Conservation (phyloP, 2,888 invertebrate genomes). For the Pachydiplax longipennis region DNA sequence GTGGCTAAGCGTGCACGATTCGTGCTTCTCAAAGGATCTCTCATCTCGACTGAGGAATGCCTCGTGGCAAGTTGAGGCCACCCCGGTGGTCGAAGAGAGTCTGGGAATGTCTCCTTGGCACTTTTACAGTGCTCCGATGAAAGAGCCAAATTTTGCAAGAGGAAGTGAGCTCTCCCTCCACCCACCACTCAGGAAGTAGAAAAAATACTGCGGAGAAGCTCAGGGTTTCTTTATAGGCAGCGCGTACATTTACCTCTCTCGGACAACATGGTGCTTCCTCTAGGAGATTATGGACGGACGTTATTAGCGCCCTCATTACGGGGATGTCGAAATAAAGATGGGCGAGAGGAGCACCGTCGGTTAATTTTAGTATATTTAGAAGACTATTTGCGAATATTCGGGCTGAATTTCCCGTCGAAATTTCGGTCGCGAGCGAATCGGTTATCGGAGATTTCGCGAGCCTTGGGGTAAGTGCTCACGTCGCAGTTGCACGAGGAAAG, state of each 20-base stretch:
- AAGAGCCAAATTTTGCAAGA: background rate
- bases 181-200: background rate
- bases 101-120: background rate
- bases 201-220: background rate
- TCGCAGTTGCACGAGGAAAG: no score
- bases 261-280: no score
- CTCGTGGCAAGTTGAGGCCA: background rate
- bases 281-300: no score
- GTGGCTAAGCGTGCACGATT: background rate
- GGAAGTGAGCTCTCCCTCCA: background rate
- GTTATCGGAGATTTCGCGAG: no score
- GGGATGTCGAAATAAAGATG: no score
- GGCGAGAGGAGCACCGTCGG: no score
- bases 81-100: background rate
- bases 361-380: no score
- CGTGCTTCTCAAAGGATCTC: background rate
- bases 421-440: no score
- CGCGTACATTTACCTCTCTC: background rate
- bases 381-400: no score
- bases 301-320: no score
- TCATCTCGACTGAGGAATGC: background rate
- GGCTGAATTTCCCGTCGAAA: no score
- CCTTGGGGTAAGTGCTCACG: no score
- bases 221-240: background rate
- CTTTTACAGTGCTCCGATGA: background rate